Conservation (phyloP, 1,140 invertebrate species). For the Triops longicaudatus region DNA sequence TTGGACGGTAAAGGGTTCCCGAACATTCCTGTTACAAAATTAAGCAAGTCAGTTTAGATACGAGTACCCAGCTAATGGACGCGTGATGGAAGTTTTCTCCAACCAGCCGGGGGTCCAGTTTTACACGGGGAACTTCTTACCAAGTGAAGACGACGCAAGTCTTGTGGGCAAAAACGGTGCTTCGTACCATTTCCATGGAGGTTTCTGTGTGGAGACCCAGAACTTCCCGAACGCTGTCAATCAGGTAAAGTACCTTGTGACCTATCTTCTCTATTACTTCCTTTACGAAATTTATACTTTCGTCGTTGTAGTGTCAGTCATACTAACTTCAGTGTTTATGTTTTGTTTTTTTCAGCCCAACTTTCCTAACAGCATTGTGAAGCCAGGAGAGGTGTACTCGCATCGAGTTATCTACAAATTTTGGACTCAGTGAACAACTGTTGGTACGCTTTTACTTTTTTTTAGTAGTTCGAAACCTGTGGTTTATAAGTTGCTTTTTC, state of each 20-base stretch:
- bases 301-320: not conserved
- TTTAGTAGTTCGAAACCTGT: too few relatives aligned
- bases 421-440: slow-evolving; percentile 27
- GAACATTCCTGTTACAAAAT: not conserved
- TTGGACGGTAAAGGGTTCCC: not conserved
- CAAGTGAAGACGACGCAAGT: slow-evolving; percentile 37
- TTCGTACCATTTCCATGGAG: slow-evolving; percentile 64
- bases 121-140: slow-evolving; percentile 73
- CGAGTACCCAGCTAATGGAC: slow-evolving; percentile 57
- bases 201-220: slow-evolving; percentile 84
- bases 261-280: too few relatives aligned
- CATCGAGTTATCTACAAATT: slow-evolving; percentile 48
- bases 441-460: not conserved
- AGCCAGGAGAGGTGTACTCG: slow-evolving; percentile 60
- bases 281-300: not conserved
- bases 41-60: slow-evolving; percentile 20
- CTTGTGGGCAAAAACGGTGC: slow-evolving; percentile 59
- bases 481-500: too few relatives aligned
- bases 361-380: slow-evolving; percentile 62
- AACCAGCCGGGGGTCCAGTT: slow-evolving; percentile 86
- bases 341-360: slow-evolving; percentile 48
- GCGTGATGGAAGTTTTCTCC: slow-evolving; percentile 63
- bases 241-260: slow-evolving; percentile 50
- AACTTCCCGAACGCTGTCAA: slow-evolving; percentile 86
- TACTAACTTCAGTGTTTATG: slow-evolving; percentile 31